Percentiles rank a stretch among this genome's conserved stretches.
Evolutionary conservation across 2,113 vertebrate species (phyloP).

Genomic region (Miniopterus natalensis): DNA sequence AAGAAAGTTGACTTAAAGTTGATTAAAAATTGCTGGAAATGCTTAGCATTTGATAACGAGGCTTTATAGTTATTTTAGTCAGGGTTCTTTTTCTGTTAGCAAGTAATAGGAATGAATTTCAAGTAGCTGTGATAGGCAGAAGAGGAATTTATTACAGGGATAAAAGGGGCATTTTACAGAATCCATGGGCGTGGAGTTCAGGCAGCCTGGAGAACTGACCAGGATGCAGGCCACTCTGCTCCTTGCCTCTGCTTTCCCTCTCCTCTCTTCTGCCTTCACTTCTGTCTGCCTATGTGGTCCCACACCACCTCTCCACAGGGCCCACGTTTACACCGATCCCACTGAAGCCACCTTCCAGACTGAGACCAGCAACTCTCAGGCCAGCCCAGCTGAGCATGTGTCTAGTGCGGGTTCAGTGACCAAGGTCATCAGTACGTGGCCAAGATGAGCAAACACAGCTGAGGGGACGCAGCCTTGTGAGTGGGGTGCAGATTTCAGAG

Average conservation of each 20-base stretch:
- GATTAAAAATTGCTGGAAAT: slow-evolving; percentile 38
- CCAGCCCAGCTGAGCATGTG: neutral
- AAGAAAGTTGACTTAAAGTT: neutral
- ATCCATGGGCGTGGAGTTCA: neutral
- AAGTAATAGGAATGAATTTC: slow-evolving; percentile 1
- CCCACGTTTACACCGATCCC: neutral
- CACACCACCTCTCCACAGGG: neutral
- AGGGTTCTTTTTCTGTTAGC: neutral
- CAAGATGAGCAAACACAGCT: neutral
- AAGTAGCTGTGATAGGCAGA: neutral
- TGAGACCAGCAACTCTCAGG: neutral
- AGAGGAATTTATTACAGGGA: neutral
- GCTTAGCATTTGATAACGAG: neutral
- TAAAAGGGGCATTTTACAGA: neutral
- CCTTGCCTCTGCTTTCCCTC: neutral
- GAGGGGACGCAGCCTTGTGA: neutral
- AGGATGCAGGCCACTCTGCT: accelerated
- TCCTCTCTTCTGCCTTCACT: neutral
- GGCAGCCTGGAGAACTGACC: neutral
- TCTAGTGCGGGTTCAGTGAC: neutral
- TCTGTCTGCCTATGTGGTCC: neutral
- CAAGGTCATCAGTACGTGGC: neutral
- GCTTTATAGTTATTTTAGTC: slow-evolving; percentile 37
- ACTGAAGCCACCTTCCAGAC: neutral
- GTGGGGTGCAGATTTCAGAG: neutral